Conservation (phyloP, 2,797 vertebrate species). For the Pampus argenteus region DNA sequence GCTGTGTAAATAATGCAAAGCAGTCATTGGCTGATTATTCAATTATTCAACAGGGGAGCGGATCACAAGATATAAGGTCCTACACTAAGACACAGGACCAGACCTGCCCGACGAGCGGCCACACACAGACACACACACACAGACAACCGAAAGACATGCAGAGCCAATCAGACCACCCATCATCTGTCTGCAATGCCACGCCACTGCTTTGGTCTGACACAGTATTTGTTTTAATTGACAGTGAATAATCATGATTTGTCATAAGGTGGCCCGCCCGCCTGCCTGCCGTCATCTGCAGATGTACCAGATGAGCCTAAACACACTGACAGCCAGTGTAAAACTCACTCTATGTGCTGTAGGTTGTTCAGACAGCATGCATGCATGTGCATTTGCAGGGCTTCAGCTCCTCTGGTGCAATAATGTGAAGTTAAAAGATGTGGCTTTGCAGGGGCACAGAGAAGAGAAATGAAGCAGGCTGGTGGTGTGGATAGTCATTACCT, state of each 20-base stretch:
- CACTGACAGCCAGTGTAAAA: background rate
- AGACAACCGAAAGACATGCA: constrained; percentile 7
- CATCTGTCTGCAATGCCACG: constrained; percentile 32
- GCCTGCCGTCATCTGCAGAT: constrained; percentile 44
- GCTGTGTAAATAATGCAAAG: constrained; percentile 87
- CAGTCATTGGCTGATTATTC: constrained; percentile 86
- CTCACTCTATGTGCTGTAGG: background rate
- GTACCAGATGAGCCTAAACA: constrained; percentile 17
- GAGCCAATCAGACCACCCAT: constrained; percentile 12
- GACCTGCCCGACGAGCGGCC: constrained; percentile 32
- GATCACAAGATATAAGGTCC: constrained; percentile 79
- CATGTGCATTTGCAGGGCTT: background rate
- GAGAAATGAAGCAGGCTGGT: constrained; percentile 9
- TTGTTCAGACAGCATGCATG: background rate
- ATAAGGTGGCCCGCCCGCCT: constrained; percentile 34
- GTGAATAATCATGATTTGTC: constrained; percentile 58
- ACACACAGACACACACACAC: constrained; percentile 32
- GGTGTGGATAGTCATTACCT: constrained; percentile 30
- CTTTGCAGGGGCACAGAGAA: background rate
- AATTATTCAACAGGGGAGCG: constrained; percentile 85
- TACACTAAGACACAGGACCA: constrained; percentile 60
- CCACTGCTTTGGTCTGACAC: constrained; percentile 52
- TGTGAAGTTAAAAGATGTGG: constrained; percentile 2
- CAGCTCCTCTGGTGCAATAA: background rate
- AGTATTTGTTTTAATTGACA: constrained; percentile 48